Evolutionary conservation across 2,888 invertebrate species (phyloP).

Genomic region (Caenorhabditis sp.): DNA sequence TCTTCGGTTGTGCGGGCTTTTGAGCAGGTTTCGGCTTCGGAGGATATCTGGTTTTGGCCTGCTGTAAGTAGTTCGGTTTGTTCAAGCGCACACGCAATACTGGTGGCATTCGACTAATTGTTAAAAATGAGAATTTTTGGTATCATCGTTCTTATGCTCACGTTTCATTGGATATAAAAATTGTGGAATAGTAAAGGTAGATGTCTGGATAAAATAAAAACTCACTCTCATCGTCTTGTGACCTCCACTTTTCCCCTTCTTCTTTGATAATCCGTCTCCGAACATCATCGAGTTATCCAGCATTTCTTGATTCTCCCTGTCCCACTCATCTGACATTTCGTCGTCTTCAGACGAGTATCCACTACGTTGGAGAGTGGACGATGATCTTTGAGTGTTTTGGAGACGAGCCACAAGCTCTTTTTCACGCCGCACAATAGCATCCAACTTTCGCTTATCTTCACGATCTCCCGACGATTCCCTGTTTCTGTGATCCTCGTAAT

Average conservation of each 20-base stretch:
- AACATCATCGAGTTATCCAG: slow-evolving; percentile 49
- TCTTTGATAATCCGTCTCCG: slow-evolving; percentile 13
- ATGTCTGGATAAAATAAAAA: too few species aligned
- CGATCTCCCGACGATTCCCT: slow-evolving; percentile 8
- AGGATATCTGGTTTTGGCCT: not conserved
- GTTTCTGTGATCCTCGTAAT: not conserved
- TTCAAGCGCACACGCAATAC: not conserved
- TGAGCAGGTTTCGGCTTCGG: not conserved
- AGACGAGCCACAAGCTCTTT: slow-evolving; percentile 26
- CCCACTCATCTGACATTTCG: slow-evolving; percentile 40
- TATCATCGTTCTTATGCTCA: too few species aligned
- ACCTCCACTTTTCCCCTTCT: slow-evolving; percentile 3
- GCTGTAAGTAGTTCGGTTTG: not conserved
- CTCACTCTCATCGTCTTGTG: slow-evolving; percentile 19
- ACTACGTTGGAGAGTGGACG: not conserved
- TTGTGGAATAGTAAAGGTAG: too few species aligned
- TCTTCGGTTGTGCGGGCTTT: not conserved
- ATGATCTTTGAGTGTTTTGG: not conserved
- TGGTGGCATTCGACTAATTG: not conserved
- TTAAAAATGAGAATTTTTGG: not conserved
- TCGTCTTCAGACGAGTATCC: slow-evolving; percentile 24
- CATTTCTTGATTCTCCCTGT: slow-evolving; percentile 44
- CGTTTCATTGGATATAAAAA: not conserved
- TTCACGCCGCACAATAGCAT: slow-evolving; percentile 34
- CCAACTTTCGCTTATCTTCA: slow-evolving; percentile 11